phyloP scores from a whole-genome alignment of 1,140 invertebrate genomes.

The Parasteatoda tepidariorum region DNA sequence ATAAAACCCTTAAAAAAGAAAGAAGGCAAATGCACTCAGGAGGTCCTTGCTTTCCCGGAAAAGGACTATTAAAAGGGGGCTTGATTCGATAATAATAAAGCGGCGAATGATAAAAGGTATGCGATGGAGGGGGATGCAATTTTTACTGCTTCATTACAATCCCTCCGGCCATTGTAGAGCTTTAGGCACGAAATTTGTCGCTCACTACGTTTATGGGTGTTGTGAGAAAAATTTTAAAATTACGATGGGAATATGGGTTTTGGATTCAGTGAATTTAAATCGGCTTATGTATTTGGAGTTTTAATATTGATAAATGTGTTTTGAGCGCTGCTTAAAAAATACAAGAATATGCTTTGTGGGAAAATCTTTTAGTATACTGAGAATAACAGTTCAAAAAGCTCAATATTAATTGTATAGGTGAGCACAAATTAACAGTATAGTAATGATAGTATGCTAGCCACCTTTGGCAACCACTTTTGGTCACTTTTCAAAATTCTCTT shows the following conservation, averaged over 20 bases:
- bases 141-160: neutral
- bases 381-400: too few relatives aligned
- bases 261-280: neutral
- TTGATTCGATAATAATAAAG: neutral
- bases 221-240: neutral
- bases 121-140: neutral
- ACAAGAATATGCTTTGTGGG: too few relatives aligned
- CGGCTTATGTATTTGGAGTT: neutral
- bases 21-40: neutral
- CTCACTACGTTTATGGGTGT: neutral
- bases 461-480: too few relatives aligned
- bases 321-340: too few relatives aligned
- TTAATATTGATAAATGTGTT: neutral
- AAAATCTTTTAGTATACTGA: too few relatives aligned
- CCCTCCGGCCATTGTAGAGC: neutral
- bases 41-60: neutral
- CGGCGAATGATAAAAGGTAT: neutral
- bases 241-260: neutral
- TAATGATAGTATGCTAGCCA: too few relatives aligned
- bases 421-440: too few relatives aligned
- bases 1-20: neutral
- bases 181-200: neutral
- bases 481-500: too few relatives aligned
- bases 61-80: neutral
- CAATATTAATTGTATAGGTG: too few relatives aligned